Percentiles rank a stretch among this genome's conserved stretches.
phyloP scores from a whole-genome alignment of 35 echinoderm and acorn worm genomes.

The Apostichopus japonicus region DNA sequence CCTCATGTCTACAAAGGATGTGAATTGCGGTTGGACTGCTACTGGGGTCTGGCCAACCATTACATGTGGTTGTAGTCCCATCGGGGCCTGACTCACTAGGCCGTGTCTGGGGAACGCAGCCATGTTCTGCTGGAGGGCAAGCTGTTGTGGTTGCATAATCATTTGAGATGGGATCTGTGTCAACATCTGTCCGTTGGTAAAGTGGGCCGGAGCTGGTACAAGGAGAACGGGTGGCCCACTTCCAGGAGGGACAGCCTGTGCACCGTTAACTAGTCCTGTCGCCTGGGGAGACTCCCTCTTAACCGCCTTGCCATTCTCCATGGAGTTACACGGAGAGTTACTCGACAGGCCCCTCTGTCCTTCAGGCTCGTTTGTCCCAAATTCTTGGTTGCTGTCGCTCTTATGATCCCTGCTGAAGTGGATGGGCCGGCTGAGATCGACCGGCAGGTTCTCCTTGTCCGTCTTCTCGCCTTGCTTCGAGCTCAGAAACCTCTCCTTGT shows the following conservation, averaged over 20 bases:
- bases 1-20: constrained; percentile 55
- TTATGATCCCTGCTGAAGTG: neutral
- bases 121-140: constrained; percentile 51
- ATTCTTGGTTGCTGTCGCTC: neutral
- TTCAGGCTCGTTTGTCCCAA: neutral
- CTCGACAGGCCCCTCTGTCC: neutral
- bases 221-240: constrained; percentile 16
- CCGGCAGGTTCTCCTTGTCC: constrained; percentile 40
- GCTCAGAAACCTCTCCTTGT: neutral
- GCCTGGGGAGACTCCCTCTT: constrained; percentile 11
- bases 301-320: neutral
- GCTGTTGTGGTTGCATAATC: constrained; percentile 59
- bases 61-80: constrained; percentile 50
- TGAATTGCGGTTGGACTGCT: constrained; percentile 43
- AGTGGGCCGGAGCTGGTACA: constrained; percentile 41
- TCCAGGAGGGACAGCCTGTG: neutral
- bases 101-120: constrained; percentile 48
- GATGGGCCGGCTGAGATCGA: neutral
- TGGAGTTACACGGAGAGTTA: constrained; percentile 9
- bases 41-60: constrained; percentile 56
- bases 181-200: constrained; percentile 38
- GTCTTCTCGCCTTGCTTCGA: constrained; percentile 10
- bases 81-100: constrained; percentile 37
- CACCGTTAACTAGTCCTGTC: constrained; percentile 2
- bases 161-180: constrained; percentile 42